phyloP scores from a whole-genome alignment of 2,888 invertebrate species.

The Lymantria monacha region DNA sequence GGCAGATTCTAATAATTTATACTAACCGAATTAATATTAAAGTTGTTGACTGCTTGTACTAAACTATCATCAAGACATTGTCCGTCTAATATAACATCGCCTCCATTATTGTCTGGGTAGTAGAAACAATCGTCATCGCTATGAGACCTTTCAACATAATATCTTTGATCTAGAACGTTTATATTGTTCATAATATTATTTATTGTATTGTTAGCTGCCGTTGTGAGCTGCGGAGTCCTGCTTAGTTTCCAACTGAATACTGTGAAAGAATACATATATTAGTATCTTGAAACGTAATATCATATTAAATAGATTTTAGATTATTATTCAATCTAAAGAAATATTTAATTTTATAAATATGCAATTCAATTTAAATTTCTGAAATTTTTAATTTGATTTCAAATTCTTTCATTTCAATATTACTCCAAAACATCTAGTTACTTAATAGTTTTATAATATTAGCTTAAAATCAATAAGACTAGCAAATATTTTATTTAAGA shows the following conservation, averaged over 20 bases:
- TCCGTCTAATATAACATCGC: constrained; percentile 56
- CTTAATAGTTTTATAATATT: too few species aligned
- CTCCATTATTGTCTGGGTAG: constrained; percentile 65
- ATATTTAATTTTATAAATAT: too few species aligned
- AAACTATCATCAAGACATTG: constrained; percentile 45
- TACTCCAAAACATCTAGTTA: too few species aligned
- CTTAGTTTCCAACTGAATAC: constrained; percentile 67
- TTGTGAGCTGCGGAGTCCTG: constrained; percentile 35
- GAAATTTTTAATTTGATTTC: too few species aligned
- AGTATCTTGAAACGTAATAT: not conserved
- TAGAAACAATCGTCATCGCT: constrained; percentile 58
- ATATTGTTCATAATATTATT: constrained; percentile 39
- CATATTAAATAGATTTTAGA: too few species aligned
- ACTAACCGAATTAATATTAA: constrained; percentile 48
- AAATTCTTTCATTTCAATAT: too few species aligned
- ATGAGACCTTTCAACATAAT: constrained; percentile 50
- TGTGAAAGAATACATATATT: constrained; percentile 23
- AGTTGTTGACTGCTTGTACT: constrained; percentile 43
- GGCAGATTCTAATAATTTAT: not conserved
- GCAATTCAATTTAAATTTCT: too few species aligned
- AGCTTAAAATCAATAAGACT: too few species aligned
- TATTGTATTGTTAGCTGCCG: constrained; percentile 34
- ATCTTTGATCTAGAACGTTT: constrained; percentile 51
- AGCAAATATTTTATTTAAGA: too few species aligned
- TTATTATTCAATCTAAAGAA: too few species aligned